Evolutionary conservation across 2,888 invertebrate species (phyloP), one percentile per base, ranked within the genome.

Genomic region (Acronicta aceris): DNA sequence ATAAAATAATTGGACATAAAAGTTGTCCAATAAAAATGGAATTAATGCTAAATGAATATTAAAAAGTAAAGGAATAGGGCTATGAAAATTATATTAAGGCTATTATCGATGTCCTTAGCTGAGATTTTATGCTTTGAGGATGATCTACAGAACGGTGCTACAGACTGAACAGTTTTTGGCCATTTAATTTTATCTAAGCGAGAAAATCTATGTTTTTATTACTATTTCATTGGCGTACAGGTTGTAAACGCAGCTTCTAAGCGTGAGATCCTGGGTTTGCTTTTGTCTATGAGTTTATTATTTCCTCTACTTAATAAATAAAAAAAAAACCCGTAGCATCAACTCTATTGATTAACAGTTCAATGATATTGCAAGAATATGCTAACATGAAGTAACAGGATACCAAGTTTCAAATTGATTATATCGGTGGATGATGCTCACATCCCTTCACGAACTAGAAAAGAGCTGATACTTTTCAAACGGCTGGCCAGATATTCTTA

Each of bases 11-110:
- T 78, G 76, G 61, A 68, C 69, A 69, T 75, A 76, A 76, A 76
- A 76, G 64, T 72, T 72, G 64, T 69, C 46, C 50, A 61, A 65
- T 76, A 78, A 76, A 78, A 69, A 59, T 52, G 70, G 66, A 63
- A 72, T 76, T 72, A 78, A 78, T 66, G 53, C 62, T 66, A 66
- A 76, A 78, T 72, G 76, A 76, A 76, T 78, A 73, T 61, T 77
- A 68, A 77, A 73, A 76, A 73, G 68, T 59, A 42, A 62, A 70
- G 59, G 53, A 71, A 78, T 60, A 59, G 21, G 57, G 72, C 76
- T 42, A 71, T 78, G 65, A 78, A 76, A 78, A 78, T 76, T 78
- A 78, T 78, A 79, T 76, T 71, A 76, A 54, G 65, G 71, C 65
- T 65, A 74, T 79, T 79, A 79, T 76, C 76, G 65, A 79, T 66